Evolutionary conservation across 1,140 invertebrate genomes (phyloP), one percentile per base, ranked within the genome.

Genomic region (Lucilia sericata): DNA sequence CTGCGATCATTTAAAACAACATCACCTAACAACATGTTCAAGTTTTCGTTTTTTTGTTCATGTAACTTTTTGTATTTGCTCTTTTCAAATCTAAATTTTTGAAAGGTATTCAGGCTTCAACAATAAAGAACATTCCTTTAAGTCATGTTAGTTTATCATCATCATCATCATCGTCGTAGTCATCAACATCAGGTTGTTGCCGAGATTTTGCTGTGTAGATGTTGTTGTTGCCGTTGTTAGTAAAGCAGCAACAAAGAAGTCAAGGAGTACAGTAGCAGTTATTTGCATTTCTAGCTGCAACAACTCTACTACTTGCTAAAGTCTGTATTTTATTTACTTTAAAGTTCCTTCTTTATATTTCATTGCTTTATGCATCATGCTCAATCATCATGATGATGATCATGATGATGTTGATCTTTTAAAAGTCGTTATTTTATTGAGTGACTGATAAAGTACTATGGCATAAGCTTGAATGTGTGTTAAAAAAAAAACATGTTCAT

Each of bases 21-120:
- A 70, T 21, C 65, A 70, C 65, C 65, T 70, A 70, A 70, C 65
- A 70, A 5, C 65, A 70, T 70, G 65, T 70, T 21, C 17, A 70
- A 70, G 8, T 70, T 19, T 70, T 9, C 21, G 25, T 19, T 12
- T 60, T 60, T 60, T 60, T 60, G 4, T 60, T 17, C 13, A 17
- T 30, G 25, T 30, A 30, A 30, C 8, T 60, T 60, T 14, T 60
- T 60, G 5, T 10, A 7, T 17, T 60, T 60, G 51, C 13, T 60
- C 13, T n/a, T 70, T n/a, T 21, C 65, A 21, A 70, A 70, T 70
- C 65, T 19, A 10, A 55, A 21, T 70, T 70, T 60, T 19, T 21
- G 65, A 70, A 70, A 70, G 19, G 19, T 70, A 70, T 70, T 70
- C 65, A 70, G 65, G n/a, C 65, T 21, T 70, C 65, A 70, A 60